A percentile compares a stretch with the other conserved stretches of the same genome.
Conservation (phyloP, 1,140 invertebrate species). For the Oedothorax gibbosus region DNA sequence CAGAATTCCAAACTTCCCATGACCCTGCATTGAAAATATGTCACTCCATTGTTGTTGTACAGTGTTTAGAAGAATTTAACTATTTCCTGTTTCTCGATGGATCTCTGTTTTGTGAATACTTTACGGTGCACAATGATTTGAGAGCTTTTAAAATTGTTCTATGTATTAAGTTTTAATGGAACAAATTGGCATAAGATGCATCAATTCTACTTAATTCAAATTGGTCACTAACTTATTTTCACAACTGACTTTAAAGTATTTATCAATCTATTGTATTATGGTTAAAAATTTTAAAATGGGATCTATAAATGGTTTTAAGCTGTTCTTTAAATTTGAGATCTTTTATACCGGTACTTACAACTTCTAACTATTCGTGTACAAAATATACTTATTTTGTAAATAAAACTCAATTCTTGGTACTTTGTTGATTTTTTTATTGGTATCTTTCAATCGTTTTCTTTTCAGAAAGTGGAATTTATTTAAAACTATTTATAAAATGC, state of each 20-base stretch:
- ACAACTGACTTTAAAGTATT: not conserved
- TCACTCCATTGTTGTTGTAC: slow-evolving; percentile 15
- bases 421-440: not conserved
- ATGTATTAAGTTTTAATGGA: slow-evolving; percentile 1
- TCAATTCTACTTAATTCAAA: slow-evolving; percentile 4
- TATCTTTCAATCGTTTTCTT: not conserved
- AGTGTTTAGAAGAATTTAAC: not conserved
- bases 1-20: too few species aligned
- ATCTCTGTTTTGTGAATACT: slow-evolving; percentile 2
- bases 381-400: slow-evolving; percentile 34
- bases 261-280: slow-evolving; percentile 1
- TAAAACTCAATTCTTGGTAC: slow-evolving; percentile 11
- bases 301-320: slow-evolving; percentile 11
- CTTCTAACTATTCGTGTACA: not conserved
- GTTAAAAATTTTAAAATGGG: not conserved
- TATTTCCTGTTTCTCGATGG: slow-evolving; percentile 11
- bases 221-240: too few species aligned
- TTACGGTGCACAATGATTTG: not conserved
- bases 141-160: not conserved
- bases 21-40: too few species aligned
- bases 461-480: not conserved
- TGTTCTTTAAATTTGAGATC: slow-evolving; percentile 9
- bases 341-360: slow-evolving; percentile 7
- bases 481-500: not conserved
- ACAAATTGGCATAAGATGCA: not conserved